Conservation (phyloP, 1,140 invertebrate genomes). For the Periplaneta americana region DNA sequence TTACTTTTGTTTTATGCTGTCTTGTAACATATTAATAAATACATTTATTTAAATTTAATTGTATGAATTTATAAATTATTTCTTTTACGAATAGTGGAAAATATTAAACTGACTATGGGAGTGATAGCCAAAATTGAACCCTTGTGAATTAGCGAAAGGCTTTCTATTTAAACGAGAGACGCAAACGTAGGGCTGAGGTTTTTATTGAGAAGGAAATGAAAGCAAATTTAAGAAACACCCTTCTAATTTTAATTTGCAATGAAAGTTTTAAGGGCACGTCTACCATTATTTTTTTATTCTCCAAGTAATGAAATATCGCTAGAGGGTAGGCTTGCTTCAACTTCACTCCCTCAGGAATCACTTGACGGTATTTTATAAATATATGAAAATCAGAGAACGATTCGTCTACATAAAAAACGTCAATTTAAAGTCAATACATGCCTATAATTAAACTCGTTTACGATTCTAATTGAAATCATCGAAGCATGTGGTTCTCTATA, state of each 20-base stretch:
- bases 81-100: too few species aligned
- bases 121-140: too few species aligned
- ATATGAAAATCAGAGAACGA: neutral
- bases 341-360: neutral
- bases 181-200: too few species aligned
- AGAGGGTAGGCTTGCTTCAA: too few species aligned
- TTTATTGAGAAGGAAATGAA: too few species aligned
- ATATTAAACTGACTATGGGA: too few species aligned
- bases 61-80: too few species aligned
- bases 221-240: neutral
- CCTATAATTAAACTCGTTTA: conserved; percentile 12
- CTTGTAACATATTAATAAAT: too few species aligned
- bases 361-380: neutral
- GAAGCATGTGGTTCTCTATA: neutral
- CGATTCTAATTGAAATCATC: conserved; percentile 11
- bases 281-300: neutral
- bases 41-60: too few species aligned
- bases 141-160: too few species aligned
- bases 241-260: neutral
- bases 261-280: neutral
- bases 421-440: conserved; percentile 9
- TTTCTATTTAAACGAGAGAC: too few species aligned
- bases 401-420: neutral
- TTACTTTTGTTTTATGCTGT: too few species aligned
- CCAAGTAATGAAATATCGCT: neutral